Evolutionary conservation across 2,113 vertebrate genomes (phyloP), one percentile per base, ranked within the genome.

Genomic region (Pluvialis apricaria): DNA sequence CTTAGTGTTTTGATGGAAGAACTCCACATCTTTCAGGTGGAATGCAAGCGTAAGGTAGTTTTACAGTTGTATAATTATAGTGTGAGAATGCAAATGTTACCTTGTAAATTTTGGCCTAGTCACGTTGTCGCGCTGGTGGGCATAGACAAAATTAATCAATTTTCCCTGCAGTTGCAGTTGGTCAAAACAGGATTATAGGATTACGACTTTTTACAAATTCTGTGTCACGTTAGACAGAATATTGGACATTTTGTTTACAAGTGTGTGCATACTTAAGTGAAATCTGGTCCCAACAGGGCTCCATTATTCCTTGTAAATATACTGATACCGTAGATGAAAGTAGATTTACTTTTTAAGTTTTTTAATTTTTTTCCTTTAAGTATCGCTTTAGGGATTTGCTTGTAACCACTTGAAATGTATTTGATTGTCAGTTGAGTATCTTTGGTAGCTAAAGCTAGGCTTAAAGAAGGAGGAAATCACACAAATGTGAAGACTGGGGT

Each of bases 121-220:
- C 22, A 24, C 22, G 6, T 51, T 51, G 49, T 25, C 49, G 24
- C 49, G 11, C 49, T 25, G 49, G 49, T 51, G 49, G 49, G 49
- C 22, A 5, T 3, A 9, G 11, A 11, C 0, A 0, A 12, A 10
- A 44, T 19, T 57, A 26, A 40, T 52, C 29, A 1, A 6, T 79
- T 68, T 72, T n/a, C 47, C 79, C 31, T 58, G 62, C 3, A 4
- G 49, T 64, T 89, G 38, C 54, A 31, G 18, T 18, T 70, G 75
- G 38, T 36, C 62, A 68, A 44, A 88, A 45, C 7, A 62, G 29
- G 34, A 34, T 72, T 71, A 22, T 7, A 64, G 29, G 34, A 34
- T 72, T 71, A 22, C 24, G 78, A 38, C 29, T 72, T 82, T 31
- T 84, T 36, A 26, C 19, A 40, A 44, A 51, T 61, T 66, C 58